Percentiles rank a stretch among this genome's conserved stretches.
Conservation (phyloP, 2,888 invertebrate species). For the Caenorhabditis sinica region DNA sequence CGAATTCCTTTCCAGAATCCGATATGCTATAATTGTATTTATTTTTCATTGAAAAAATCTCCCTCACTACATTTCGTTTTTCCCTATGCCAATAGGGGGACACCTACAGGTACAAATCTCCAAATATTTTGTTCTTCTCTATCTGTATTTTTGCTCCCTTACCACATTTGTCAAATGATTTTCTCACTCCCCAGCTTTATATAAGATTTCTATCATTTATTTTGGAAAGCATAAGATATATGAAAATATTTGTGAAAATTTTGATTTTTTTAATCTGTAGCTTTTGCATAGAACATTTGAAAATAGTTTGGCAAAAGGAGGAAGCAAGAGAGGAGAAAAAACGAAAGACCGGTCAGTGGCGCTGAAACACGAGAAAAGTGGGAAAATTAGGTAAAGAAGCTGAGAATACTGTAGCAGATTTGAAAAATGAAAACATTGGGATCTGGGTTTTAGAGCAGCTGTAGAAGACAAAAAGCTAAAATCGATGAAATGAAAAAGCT, state of each 20-base stretch:
- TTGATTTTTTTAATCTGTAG: too few relatives aligned
- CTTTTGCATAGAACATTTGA: neutral
- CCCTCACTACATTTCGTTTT: conserved; percentile 22
- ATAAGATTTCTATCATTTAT: conserved; percentile 43
- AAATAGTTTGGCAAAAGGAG: conserved; percentile 29
- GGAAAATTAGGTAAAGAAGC: conserved; percentile 3
- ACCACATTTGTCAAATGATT: neutral
- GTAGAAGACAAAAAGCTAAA: conserved; percentile 1
- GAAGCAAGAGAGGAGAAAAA: conserved; percentile 28
- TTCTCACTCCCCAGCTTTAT: conserved; percentile 40
- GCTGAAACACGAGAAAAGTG: conserved; percentile 62
- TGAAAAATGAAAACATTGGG: neutral
- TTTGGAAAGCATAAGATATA: conserved; percentile 49
- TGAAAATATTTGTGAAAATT: conserved; percentile 38
- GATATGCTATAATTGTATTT: conserved; percentile 7
- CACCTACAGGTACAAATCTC: conserved; percentile 26
- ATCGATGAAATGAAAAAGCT: neutral
- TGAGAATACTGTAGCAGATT: neutral
- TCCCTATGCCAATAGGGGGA: conserved; percentile 2
- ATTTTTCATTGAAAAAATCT: neutral
- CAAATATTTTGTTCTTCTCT: conserved; percentile 14
- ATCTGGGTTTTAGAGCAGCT: conserved; percentile 7
- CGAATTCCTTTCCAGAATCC: neutral
- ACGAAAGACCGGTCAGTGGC: conserved; percentile 57
- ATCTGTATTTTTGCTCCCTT: conserved; percentile 35